Evolutionary conservation across 2,888 invertebrate genomes (phyloP).

Genomic region (Timema cristinae): DNA sequence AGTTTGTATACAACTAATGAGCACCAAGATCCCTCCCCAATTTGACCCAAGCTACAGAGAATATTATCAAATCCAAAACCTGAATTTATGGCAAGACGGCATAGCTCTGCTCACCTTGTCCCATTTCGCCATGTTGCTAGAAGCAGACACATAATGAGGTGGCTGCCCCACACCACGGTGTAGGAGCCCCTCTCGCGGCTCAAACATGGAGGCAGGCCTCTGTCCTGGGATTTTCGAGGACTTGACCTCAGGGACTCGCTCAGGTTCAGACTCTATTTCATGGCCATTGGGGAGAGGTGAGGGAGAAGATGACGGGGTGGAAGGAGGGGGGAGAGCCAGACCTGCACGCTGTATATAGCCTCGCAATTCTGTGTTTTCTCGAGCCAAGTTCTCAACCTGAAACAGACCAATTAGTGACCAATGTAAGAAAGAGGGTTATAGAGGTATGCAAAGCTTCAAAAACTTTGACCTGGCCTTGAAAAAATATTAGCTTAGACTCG

Average conservation of each 20-base stretch:
- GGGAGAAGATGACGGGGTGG: constrained; percentile 12
- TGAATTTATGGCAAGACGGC: too few relatives aligned
- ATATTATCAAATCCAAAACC: too few relatives aligned
- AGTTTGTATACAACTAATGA: too few relatives aligned
- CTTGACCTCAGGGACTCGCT: constrained; percentile 51
- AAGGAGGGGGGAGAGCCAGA: constrained; percentile 20
- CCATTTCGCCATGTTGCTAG: constrained; percentile 24
- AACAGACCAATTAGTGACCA: background rate
- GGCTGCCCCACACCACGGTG: constrained; percentile 23
- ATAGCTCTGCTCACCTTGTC: constrained; percentile 20
- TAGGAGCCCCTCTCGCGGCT: constrained; percentile 69
- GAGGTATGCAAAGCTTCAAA: too few relatives aligned
- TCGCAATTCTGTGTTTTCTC: constrained; percentile 74
- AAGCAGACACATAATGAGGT: constrained; percentile 22
- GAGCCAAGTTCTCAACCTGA: constrained; percentile 67
- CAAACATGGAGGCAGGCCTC: constrained; percentile 85
- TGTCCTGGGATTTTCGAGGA: constrained; percentile 47
- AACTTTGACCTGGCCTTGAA: too few relatives aligned
- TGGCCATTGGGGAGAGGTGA: constrained; percentile 29
- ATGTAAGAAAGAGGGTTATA: too few relatives aligned
- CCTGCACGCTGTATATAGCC: constrained; percentile 45
- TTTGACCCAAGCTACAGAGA: too few relatives aligned
- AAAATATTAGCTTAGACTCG: too few relatives aligned
- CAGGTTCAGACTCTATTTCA: constrained; percentile 47
- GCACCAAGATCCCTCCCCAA: too few relatives aligned